These are phyloP conservation scores for Camelus bactrianus DNA, from an alignment of 2,113 vertebrate genomes.

Conservation along the genomic window DNA sequence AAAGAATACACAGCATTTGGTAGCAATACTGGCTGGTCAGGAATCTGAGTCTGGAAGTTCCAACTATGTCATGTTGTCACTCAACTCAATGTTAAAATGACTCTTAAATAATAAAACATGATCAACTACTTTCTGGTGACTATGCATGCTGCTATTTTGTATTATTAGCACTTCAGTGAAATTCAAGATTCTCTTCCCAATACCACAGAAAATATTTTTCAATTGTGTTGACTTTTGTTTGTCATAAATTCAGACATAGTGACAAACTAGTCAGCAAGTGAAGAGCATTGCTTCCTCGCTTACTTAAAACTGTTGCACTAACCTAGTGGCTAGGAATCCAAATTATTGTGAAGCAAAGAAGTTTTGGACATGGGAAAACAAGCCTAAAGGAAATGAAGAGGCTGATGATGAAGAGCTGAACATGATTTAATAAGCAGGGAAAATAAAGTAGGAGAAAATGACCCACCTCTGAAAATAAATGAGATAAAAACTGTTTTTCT, in stretches of 20 bases:
- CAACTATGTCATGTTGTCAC: not conserved
- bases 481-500: slow-evolving; percentile 15
- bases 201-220: not conserved
- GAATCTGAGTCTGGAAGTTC: not conserved
- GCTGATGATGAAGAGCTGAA: not conserved
- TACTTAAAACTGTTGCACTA: not conserved
- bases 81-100: not conserved
- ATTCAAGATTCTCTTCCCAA: not conserved
- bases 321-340: not conserved
- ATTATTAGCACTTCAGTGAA: not conserved
- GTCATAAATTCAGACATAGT: not conserved
- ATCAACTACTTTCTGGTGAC: not conserved
- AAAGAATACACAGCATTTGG: not conserved
- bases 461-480: slow-evolving; percentile 45
- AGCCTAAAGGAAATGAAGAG: not conserved
- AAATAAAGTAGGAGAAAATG: slow-evolving; percentile 27
- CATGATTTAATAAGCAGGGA: not conserved
- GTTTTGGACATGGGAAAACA: not conserved
- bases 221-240: not conserved
- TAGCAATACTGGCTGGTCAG: not conserved
- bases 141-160: not conserved
- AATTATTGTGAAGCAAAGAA: not conserved
- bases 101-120: not conserved
- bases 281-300: not conserved
- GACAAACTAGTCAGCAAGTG: not conserved